Conservation (phyloP, 2,888 invertebrate genomes). For the Drosophila emarginata region DNA sequence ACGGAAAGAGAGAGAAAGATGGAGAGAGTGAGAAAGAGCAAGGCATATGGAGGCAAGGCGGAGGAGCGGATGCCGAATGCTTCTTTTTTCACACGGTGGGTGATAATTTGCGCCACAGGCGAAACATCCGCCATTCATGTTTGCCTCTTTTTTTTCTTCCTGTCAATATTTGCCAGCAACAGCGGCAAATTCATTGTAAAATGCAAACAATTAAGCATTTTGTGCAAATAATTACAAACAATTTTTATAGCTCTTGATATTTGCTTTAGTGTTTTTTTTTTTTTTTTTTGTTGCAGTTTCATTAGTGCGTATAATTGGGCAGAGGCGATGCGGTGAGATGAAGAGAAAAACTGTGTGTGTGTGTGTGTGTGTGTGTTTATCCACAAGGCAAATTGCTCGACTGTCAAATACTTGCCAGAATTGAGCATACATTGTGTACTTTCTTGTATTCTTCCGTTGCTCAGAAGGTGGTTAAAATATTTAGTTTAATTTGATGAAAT, state of each 20-base stretch:
- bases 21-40: neutral
- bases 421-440: neutral
- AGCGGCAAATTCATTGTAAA: constrained; percentile 59
- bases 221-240: constrained; percentile 64
- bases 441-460: neutral
- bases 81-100: constrained; percentile 46
- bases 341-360: constrained; percentile 20
- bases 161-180: constrained; percentile 68
- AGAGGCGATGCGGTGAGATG: constrained; percentile 8
- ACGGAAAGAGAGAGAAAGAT: neutral
- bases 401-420: neutral
- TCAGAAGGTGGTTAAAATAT: neutral
- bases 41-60: neutral
- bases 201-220: constrained; percentile 72
- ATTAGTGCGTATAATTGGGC: constrained; percentile 63
- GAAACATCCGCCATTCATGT: constrained; percentile 32
- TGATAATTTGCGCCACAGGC: constrained; percentile 41
- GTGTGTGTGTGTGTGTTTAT: too few relatives aligned
- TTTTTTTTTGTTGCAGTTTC: constrained; percentile 42
- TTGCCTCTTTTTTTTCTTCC: neutral
- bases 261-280: constrained; percentile 14
- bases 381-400: neutral
- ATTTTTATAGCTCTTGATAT: constrained; percentile 40
- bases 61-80: neutral
- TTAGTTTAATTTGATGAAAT: too few relatives aligned